These are phyloP conservation scores for Acropternis orthonyx DNA, from an alignment of 2,797 vertebrate genomes.

Conservation along the genomic window DNA sequence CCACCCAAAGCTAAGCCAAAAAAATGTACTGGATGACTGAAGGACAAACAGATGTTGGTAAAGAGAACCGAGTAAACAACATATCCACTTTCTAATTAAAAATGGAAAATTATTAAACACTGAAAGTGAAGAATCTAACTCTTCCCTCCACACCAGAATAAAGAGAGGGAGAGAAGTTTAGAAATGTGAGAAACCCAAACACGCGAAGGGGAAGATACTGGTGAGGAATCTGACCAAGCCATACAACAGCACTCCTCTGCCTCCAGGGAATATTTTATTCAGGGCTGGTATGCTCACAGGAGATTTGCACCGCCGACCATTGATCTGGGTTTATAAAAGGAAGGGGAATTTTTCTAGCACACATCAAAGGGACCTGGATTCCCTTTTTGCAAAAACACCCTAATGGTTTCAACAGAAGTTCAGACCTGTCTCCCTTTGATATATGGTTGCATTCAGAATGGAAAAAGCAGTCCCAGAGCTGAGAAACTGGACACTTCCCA, in stretches of 20 bases:
- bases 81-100: neutral
- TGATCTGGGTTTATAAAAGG: constrained; percentile 72
- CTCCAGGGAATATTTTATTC: constrained; percentile 54
- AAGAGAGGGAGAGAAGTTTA: neutral
- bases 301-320: constrained; percentile 44
- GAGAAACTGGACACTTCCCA: constrained; percentile 53
- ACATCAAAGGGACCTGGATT: constrained; percentile 75
- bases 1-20: neutral
- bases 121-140: neutral
- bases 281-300: constrained; percentile 46
- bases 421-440: constrained; percentile 72
- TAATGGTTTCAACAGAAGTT: constrained; percentile 77
- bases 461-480: constrained; percentile 57
- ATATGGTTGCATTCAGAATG: constrained; percentile 68
- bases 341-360: constrained; percentile 67
- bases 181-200: constrained; percentile 8
- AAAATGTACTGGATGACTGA: neutral
- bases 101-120: neutral
- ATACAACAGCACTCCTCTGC: neutral
- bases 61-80: neutral
- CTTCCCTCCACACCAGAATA: neutral
- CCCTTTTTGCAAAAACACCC: constrained; percentile 70
- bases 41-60: neutral
- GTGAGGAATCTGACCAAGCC: neutral
- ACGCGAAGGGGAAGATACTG: neutral